Evolutionary conservation across 2,888 invertebrate genomes (phyloP), one percentile per base, ranked within the genome.

Genomic region (Quadroppia sp.): DNA sequence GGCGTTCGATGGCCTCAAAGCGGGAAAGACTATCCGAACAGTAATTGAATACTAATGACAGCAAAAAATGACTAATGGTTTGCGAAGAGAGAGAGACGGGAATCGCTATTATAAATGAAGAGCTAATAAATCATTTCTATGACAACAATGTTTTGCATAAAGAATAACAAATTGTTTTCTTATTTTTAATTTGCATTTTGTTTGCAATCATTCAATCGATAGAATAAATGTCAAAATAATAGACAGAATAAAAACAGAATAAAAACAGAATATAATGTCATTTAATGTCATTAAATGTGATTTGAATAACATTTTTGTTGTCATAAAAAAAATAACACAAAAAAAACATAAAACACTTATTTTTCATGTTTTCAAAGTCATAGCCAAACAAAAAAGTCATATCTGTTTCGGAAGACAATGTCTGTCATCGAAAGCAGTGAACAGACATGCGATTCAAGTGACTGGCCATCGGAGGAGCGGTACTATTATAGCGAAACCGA

Each of bases 1-100:
- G 15, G 73, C 11, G 7, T 73, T 73, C n/a, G 61, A 72, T 23
- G 1, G 4, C 17, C 11, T 72, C 17, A 53, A 36, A 20, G 15
- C 40, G 7, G 72, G 72, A 11, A 72, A 72, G 50, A 17, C 45
- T n/a, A 30, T 72, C 25, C 30, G 72, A 3, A 30, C 72, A 6
- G 15, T 64, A 1, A 64, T 64, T 40, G n/a, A 64, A n/a, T 64
- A 11, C 23, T 59, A 30, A 56, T 7, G 4, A 36, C 36, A 36
- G 11, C 36, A 36, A 36, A 36, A 36, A n/a, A n/a, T n/a, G n/a
- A n/a, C n/a, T n/a, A n/a, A n/a, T n/a, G n/a, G n/a, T n/a, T n/a
- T n/a, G n/a, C n/a, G n/a, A n/a, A n/a, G n/a, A n/a, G n/a, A n/a
- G n/a, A n/a, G n/a, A n/a, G n/a, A n/a, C n/a, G n/a, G n/a, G n/a